Evolutionary conservation across 2,113 vertebrate genomes (phyloP).

Genomic region (Gambusia affinis): DNA sequence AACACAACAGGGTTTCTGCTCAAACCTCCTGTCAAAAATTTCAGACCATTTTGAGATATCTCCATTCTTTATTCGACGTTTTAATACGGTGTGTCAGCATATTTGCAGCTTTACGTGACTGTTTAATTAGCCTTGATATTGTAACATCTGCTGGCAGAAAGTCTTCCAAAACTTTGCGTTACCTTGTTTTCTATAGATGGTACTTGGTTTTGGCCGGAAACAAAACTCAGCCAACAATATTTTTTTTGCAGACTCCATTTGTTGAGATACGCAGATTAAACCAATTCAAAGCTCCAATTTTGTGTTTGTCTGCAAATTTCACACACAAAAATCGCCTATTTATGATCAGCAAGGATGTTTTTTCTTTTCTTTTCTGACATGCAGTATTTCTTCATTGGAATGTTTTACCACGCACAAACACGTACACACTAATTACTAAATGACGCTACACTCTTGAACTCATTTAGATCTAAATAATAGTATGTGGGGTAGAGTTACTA

Average conservation of each 20-base stretch:
- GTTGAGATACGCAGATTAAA: background rate
- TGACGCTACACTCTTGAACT: constrained; percentile 17
- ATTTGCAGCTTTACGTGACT: too few relatives aligned
- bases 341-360: background rate
- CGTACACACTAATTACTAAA: background rate
- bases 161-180: background rate
- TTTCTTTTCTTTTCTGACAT: background rate
- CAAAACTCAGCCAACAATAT: background rate
- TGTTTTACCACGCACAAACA: background rate
- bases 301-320: background rate
- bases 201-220: background rate
- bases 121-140: too few relatives aligned
- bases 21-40: background rate
- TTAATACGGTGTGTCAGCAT: too few relatives aligned
- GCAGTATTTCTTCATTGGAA: background rate
- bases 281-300: too few relatives aligned
- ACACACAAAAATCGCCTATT: background rate
- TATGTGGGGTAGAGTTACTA: constrained; percentile 62
- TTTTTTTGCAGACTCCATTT: too few relatives aligned
- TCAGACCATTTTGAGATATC: background rate
- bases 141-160: background rate
- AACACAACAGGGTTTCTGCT: background rate
- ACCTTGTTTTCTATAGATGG: background rate
- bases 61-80: background rate
- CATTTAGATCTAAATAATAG: constrained; percentile 67